Base-by-base conservation (phyloP, 64 coral and sea anemone species). In the Actinia equina region DNA sequence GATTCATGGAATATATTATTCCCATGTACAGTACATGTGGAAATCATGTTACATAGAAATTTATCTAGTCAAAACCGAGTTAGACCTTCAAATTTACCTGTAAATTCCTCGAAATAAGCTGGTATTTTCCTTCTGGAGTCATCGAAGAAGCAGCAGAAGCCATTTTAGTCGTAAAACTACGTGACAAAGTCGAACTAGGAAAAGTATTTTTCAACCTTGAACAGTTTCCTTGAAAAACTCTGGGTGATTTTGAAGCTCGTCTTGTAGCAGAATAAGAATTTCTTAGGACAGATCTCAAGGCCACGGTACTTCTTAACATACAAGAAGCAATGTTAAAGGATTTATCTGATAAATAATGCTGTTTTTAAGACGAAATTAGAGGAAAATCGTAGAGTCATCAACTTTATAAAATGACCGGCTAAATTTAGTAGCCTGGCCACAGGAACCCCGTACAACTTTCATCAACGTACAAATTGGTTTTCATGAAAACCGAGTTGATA, bases 81-180 rank as follows among this genome's bases (percentile, higher is more conserved):
- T 45, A 43, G 14, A 41, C 10, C 7, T 37, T 13, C 13, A 37
- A 56, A n/a, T 16, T 16, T 85, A 85, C 83, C 83, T 85, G 83
- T 43, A 85, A 26, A 43, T 85, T 85, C 25, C 83, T 85, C 45
- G 83, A 60, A 85, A 85, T 85, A 42, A 85, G 83, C 8, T 85
- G 17, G 17, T 26, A 63, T 17, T 85, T 85, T 41, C 62, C 0
- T 54, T 85, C 83, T 43, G 83, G 83, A 85, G 83, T 85, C 83
- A 85, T 37, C 23, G 83, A 22, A 57, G 83, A 59, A 56, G 37
- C 30, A 63, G 51, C 1, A 60, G 83, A 85, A 19, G 83, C 83
- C 83, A 85, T 85, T 37, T 85, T 60, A 1, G 78, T 81, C 18
- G 69, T 37, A 2, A 74, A 74, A 74, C 69, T 3, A 37, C 26